Percentiles rank a stretch among this genome's conserved stretches.
Conservation (phyloP, 2,888 invertebrate genomes). For the Microchrysa polita region DNA sequence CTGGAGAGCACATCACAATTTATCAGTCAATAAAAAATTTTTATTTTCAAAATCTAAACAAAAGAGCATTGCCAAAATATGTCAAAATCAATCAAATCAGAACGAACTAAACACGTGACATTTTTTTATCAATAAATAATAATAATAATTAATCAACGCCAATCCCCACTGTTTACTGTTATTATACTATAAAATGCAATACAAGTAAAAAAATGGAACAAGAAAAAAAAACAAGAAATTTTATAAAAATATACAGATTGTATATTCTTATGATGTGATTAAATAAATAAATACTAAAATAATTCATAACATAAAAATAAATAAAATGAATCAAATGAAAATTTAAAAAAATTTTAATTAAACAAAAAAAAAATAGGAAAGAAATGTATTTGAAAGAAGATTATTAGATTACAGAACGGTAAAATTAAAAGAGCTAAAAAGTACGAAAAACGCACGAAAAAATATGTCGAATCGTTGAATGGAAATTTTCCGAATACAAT, state of each 20-base stretch:
- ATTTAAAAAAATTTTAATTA: not conserved
- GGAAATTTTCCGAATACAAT: not conserved
- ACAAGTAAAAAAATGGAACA: constrained; percentile 14
- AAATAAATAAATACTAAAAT: constrained; percentile 22
- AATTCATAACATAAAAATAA: not conserved
- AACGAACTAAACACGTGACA: no score
- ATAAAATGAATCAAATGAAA: not conserved
- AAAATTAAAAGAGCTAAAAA: constrained; percentile 2
- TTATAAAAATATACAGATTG: constrained; percentile 7
- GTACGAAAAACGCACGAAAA: not conserved
- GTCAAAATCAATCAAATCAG: no score
- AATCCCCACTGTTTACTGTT: constrained; percentile 12
- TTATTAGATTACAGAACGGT: no score
- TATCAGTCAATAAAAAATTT: no score
- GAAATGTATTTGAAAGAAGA: not conserved
- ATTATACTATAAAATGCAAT: constrained; percentile 16
- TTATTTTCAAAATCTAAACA: no score
- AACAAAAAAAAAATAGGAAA: not conserved
- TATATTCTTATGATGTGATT: constrained; percentile 43
- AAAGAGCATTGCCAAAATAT: no score
- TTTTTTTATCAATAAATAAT: not conserved
- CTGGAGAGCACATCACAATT: no score
- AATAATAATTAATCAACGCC: constrained; percentile 23
- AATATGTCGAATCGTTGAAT: not conserved
- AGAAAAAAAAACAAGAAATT: constrained; percentile 23